Evolutionary conservation across 2,797 vertebrate genomes (phyloP).

Genomic region (Enteromius mattozi): DNA sequence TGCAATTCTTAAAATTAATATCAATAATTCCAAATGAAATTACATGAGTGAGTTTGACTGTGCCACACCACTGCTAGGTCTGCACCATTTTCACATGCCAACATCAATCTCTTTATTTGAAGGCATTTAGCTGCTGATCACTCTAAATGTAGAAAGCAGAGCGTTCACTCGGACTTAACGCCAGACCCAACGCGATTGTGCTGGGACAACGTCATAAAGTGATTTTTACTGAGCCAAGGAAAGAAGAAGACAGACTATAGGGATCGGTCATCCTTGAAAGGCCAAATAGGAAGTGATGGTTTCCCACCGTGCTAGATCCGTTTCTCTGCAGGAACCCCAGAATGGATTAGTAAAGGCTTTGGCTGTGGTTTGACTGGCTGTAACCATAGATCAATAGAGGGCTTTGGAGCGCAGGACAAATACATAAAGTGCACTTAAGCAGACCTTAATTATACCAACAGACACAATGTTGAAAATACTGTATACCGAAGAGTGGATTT

Average conservation of each 20-base stretch:
- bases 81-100: background rate
- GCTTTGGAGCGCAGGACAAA: constrained; percentile 29
- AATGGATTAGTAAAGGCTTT: constrained; percentile 58
- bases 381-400: constrained; percentile 53
- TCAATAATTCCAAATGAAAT: background rate
- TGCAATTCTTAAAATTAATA: background rate
- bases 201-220: constrained; percentile 32
- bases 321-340: constrained; percentile 52
- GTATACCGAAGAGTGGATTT: background rate
- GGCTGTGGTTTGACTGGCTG: constrained; percentile 50
- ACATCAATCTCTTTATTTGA: constrained; percentile 5
- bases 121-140: constrained; percentile 1
- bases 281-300: constrained; percentile 43
- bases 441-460: constrained; percentile 34
- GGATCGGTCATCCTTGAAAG: constrained; percentile 54
- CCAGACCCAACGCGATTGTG: background rate
- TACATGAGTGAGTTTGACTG: background rate
- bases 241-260: constrained; percentile 36
- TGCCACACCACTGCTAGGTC: background rate
- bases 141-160: background rate
- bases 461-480: background rate
- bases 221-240: constrained; percentile 39
- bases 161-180: background rate
- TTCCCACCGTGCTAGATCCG: constrained; percentile 51
- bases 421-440: constrained; percentile 42